Evolutionary conservation across 1,140 invertebrate species (phyloP), one percentile per base, ranked within the genome.

Genomic region (Macrostomum lignano): DNA sequence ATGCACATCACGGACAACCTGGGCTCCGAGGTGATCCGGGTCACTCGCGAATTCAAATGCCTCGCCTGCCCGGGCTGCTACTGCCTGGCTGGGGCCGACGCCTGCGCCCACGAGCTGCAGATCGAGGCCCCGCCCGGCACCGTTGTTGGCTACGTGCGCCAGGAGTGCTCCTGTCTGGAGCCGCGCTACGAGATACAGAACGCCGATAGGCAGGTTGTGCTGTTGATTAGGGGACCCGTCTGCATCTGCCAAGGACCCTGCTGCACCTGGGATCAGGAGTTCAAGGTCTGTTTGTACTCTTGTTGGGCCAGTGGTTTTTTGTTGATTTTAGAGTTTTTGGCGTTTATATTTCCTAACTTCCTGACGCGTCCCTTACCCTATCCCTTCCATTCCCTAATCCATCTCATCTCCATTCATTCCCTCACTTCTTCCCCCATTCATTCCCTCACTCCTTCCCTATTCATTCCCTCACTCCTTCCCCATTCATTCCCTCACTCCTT

Each of bases 1-100:
- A 77, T 86, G 66, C 70, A 71, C 47, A 69, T 86, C 35, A 63
- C 72, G 31, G 78, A 84, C 49, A 69, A 67, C 43, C 66, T 59
- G 40, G 64, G 65, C 34, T 71, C 68, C 41, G 70, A 78, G 62
- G 44, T 53, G 22, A 42, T 52, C 1, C 29, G 42, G 14, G 33
- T 47, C 1, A 35, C 15, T 3, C 32, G 51, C 17, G 44, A 49
- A 21, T 52, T 51, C 33, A 52, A 52, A 36, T 32, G 31, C 17
- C 25, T 19, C 17, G 11, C 11, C 14, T 24, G 7, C 4, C n/a
- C 42, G 13, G 45, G 46, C 5, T 44, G 43, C 34, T 38, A 32
- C 6, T 48, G 46, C 38, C 46, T 38, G 42, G 46, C 47, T 2
- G 32, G 36, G 30, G n/a, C n/a, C n/a, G 41, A 44, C 21, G 35